Evolutionary conservation across 2,888 invertebrate genomes (phyloP), one percentile per base, ranked within the genome.

Genomic region (Allacma fusca): DNA sequence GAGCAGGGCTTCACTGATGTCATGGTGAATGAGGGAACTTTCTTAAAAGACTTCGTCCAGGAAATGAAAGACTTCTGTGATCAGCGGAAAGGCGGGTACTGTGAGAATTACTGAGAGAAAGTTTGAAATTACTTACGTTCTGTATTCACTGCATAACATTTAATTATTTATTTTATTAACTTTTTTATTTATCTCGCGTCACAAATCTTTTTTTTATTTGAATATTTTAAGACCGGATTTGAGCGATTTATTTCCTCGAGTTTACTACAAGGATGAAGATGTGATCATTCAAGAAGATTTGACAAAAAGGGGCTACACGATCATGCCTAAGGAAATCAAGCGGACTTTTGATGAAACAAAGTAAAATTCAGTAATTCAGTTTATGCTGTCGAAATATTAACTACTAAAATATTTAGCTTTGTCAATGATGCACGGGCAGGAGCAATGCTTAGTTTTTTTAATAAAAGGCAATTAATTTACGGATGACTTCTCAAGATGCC

Each of bases 261-360:
- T 26, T 5, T 76, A 43, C 43, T 69, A 59, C 40, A 24, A 29
- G 24, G 62, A 62, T 43, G 43, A 62, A 26, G 71, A 71, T 7
- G 28, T 44, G 50, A 62, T 76, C 29, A 34, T 76, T 9, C 40
- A 71, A 43, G 76, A 76, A 34, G 59, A 76, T 64, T 24, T 76
- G 29, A 40, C 34, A 1, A 12, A n/a, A 16, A 62, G 64, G 13
- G 76, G 71, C 1, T 76, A 69, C 29, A 50, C 23, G 23, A 76
- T 44, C 12, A 19, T 71, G 24, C 26, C 70, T 28, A 76, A 76
- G 24, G 50, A 5, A 4, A 21, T 19, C 1, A 28, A 24, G 21
- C 57, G 44, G 24, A 29, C 29, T 28, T 69, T 70, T 34, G 24
- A 71, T 1, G 28, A 69, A 26, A 43, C 76, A 16, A 76, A 24